A percentile compares a stretch with the other conserved stretches of the same genome.
Evolutionary conservation across 2,797 vertebrate genomes (phyloP).

Genomic region (Streptopelia turtur): DNA sequence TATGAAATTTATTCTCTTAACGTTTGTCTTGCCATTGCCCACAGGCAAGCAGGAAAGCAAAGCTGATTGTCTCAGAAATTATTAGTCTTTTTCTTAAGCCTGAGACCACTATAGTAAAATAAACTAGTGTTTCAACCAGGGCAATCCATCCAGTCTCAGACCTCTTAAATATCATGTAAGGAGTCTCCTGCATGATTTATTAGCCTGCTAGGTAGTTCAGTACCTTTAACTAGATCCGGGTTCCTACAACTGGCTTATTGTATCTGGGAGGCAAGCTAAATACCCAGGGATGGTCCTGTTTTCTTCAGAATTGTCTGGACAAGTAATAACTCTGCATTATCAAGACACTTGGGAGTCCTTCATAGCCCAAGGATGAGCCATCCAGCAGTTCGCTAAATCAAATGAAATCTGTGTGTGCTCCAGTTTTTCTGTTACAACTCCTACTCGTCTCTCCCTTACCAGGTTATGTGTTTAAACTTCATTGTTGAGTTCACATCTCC

Average conservation of each 20-base stretch:
- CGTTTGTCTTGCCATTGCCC: fast-evolving
- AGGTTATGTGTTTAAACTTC: neutral
- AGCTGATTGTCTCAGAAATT: neutral
- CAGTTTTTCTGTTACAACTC: neutral
- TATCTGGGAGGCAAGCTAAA: neutral
- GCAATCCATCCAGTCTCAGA: neutral
- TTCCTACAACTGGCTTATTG: neutral
- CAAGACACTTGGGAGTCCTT: neutral
- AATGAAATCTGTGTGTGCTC: neutral
- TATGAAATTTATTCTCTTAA: neutral
- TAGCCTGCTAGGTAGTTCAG: neutral
- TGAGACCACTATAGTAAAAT: neutral
- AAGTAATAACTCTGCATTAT: neutral
- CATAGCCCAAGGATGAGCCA: neutral
- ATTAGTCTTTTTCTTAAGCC: neutral
- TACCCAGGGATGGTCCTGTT: neutral
- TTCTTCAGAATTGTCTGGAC: neutral
- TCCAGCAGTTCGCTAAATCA: neutral
- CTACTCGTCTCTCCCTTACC: neutral
- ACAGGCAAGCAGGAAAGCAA: neutral
- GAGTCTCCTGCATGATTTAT: neutral
- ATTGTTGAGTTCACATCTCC: neutral
- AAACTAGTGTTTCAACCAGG: neutral
- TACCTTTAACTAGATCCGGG: neutral
- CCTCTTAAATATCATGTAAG: neutral